Evolutionary conservation across 2,797 vertebrate genomes (phyloP).

Genomic region (Periparus ater): DNA sequence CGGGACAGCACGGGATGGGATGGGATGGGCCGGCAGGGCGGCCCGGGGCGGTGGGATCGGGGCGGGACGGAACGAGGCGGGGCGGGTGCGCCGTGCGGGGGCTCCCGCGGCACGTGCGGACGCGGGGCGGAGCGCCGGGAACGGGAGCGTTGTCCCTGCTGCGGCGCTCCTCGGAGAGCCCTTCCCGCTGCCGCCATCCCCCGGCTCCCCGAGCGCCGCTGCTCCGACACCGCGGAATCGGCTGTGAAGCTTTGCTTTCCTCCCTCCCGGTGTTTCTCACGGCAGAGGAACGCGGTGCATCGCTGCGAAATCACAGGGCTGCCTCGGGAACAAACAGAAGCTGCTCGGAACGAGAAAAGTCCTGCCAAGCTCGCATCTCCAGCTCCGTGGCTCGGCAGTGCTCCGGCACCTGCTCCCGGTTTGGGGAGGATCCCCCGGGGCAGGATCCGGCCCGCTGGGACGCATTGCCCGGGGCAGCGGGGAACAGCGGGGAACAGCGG

Average conservation of each 20-base stretch:
- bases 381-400: fast-evolving
- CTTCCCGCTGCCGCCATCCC: neutral
- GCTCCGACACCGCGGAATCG: neutral
- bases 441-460: neutral
- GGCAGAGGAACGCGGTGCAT: neutral
- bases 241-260: neutral
- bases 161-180: neutral
- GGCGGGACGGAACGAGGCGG: neutral
- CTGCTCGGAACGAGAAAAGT: neutral
- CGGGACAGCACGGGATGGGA: neutral
- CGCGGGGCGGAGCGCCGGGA: neutral
- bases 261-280: neutral
- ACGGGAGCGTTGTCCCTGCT: neutral
- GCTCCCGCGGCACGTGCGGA: neutral
- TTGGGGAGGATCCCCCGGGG: too few relatives aligned
- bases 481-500: neutral
- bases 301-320: neutral
- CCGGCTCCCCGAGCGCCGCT: neutral
- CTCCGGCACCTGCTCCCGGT: neutral
- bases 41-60: too few relatives aligned
- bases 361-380: neutral
- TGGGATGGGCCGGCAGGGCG: neutral
- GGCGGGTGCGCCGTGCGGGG: neutral
- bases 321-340: neutral
- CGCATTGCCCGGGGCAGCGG: neutral